phyloP scores from a whole-genome alignment of 2,113 vertebrate species.

The Mormyrus iriodes region DNA sequence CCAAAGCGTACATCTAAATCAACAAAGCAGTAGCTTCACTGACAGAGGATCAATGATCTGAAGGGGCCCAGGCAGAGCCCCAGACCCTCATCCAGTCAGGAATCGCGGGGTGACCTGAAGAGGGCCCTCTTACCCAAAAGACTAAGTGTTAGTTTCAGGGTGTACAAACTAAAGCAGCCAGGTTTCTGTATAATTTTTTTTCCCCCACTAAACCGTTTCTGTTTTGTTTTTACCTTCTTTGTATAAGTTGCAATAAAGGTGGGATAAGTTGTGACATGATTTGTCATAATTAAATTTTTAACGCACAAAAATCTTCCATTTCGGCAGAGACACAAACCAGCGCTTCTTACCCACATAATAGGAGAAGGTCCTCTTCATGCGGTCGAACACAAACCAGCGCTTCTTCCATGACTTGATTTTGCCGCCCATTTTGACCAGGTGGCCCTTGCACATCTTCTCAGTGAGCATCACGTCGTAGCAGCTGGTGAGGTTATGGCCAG shows the following conservation, averaged over 20 bases:
- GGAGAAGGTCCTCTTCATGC: conserved; percentile 87
- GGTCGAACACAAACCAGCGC: conserved; percentile 98
- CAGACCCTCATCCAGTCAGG: no score
- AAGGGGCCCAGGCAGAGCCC: no score
- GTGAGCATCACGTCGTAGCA: conserved; percentile 82
- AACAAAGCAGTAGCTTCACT: no score
- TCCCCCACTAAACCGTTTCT: not conserved
- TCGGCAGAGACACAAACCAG: no score
- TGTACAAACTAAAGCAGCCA: no score
- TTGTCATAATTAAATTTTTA: not conserved
- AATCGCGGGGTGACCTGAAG: no score
- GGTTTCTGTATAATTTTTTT: not conserved
- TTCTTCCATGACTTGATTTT: conserved; percentile 99
- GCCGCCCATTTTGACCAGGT: conserved; percentile 96
- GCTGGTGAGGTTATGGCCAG: conserved; percentile 83
- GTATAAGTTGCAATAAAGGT: not conserved
- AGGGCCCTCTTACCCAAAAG: no score
- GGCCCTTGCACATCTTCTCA: conserved; percentile 94
- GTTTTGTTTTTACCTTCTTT: not conserved
- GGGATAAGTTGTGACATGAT: not conserved
- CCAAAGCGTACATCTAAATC: no score
- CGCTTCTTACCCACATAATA: conserved; percentile 89
- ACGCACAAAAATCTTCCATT: not conserved
- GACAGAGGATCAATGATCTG: no score
- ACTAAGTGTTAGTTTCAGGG: no score